A percentile compares a stretch with the other conserved stretches of the same genome.
Conservation (phyloP, 2,797 vertebrate genomes). For the Urophycis tenuis region DNA sequence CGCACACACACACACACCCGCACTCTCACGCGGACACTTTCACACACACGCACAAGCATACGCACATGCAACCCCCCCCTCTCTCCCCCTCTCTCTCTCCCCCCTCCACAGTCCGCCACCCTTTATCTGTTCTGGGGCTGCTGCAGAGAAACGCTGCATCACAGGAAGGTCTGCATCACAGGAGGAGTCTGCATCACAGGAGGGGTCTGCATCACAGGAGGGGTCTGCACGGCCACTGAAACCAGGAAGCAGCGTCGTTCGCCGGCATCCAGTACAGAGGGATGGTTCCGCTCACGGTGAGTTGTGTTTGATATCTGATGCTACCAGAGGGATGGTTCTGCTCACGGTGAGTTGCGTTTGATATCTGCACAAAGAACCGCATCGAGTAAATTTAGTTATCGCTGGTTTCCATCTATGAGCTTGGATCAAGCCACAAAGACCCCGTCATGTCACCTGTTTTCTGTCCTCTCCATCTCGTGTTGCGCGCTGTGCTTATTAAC, state of each 20-base stretch:
- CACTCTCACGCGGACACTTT: no score
- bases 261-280: background rate
- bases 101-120: background rate
- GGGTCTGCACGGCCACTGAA: constrained; percentile 5
- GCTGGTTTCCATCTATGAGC: background rate
- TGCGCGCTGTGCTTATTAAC: background rate
- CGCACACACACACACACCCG: no score
- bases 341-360: background rate
- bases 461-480: background rate
- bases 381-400: background rate
- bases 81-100: no score
- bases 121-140: constrained; percentile 54
- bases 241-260: background rate
- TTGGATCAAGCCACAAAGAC: background rate
- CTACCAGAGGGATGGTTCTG: no score
- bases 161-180: constrained; percentile 62
- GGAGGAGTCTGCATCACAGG: constrained; percentile 60
- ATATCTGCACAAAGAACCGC: background rate
- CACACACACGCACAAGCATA: no score
- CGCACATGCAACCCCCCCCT: constrained; percentile 35
- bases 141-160: constrained; percentile 72
- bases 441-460: no score
- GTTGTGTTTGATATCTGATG: background rate
- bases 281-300: background rate
- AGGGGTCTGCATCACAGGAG: constrained; percentile 63